A percentile compares a stretch with the other conserved stretches of the same genome.
Evolutionary conservation across 2,888 invertebrate species (phyloP).

Genomic region (Apotomis capreana): DNA sequence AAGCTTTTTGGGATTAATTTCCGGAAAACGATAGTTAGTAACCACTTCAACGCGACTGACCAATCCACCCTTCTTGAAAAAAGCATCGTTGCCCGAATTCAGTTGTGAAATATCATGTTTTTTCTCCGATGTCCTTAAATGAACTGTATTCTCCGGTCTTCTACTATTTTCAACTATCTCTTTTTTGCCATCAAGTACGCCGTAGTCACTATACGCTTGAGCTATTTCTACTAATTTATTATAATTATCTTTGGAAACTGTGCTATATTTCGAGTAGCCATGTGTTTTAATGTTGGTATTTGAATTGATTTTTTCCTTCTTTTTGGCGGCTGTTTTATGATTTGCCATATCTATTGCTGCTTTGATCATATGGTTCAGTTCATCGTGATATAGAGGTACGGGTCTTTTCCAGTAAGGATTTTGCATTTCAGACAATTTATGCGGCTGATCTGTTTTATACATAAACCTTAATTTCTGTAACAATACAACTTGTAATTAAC

Average conservation of each 20-base stretch:
- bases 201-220: conserved; percentile 77
- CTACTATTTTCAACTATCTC: conserved; percentile 50
- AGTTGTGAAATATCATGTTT: background rate
- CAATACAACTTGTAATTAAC: background rate
- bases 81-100: background rate
- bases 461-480: conserved; percentile 2
- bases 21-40: background rate
- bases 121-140: conserved; percentile 32
- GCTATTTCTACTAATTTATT: conserved; percentile 62
- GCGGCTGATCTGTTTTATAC: conserved; percentile 30
- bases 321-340: conserved; percentile 45
- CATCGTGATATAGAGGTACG: conserved; percentile 68
- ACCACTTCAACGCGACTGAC: background rate
- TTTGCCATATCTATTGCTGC: conserved; percentile 52
- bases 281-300: conserved; percentile 42
- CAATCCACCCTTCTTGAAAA: background rate
- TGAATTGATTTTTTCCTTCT: conserved; percentile 45
- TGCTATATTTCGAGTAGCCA: conserved; percentile 65
- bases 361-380: conserved; percentile 61
- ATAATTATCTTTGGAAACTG: conserved; percentile 59
- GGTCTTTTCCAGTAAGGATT: conserved; percentile 72
- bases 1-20: background rate
- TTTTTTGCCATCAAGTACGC: conserved; percentile 65
- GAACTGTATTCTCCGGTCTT: conserved; percentile 47
- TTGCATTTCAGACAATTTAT: conserved; percentile 44